These are phyloP conservation scores for Hypselothyrea guttata DNA, from an alignment of 2,888 invertebrate genomes.

Conservation along the genomic window DNA sequence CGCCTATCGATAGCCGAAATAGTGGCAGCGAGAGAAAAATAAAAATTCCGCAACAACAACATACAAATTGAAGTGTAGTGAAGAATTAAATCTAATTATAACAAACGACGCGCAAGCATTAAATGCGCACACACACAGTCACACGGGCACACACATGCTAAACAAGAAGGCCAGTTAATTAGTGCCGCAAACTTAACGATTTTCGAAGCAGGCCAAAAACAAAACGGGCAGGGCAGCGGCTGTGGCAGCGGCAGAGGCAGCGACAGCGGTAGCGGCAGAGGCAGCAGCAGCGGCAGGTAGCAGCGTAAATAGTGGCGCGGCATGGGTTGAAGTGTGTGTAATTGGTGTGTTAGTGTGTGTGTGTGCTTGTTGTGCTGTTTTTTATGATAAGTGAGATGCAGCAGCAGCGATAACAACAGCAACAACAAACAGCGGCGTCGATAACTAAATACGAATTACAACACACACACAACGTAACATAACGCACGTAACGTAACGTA, in stretches of 20 bases:
- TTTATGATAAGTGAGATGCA: constrained; percentile 43
- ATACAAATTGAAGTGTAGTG: constrained; percentile 60
- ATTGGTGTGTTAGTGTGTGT: constrained; percentile 11
- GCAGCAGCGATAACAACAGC: constrained; percentile 21
- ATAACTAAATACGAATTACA: constrained; percentile 46
- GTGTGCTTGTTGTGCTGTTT: constrained; percentile 32
- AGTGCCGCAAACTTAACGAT: constrained; percentile 55
- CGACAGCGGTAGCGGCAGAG: constrained; percentile 14
- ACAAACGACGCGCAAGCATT: constrained; percentile 51
- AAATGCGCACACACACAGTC: constrained; percentile 23
- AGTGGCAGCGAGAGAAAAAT: constrained; percentile 53
- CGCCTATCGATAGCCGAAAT: constrained; percentile 44
- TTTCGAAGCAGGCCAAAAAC: constrained; percentile 49
- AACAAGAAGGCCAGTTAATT: constrained; percentile 51
- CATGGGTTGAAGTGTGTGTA: constrained; percentile 44
- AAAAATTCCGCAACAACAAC: constrained; percentile 64
- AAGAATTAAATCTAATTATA: constrained; percentile 72
- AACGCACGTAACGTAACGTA: constrained; percentile 17
- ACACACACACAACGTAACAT: constrained; percentile 21
- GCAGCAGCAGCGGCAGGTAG: constrained; percentile 45
- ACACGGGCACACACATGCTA: constrained; percentile 7
- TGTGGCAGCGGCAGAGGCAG: constrained; percentile 18
- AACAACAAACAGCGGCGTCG: constrained; percentile 44
- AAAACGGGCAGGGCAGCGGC: constrained; percentile 41
- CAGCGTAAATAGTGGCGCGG: constrained; percentile 51